These are phyloP conservation scores for Sclerodermus sp. DNA, from an alignment of 2,888 invertebrate genomes.

Conservation along the genomic window DNA sequence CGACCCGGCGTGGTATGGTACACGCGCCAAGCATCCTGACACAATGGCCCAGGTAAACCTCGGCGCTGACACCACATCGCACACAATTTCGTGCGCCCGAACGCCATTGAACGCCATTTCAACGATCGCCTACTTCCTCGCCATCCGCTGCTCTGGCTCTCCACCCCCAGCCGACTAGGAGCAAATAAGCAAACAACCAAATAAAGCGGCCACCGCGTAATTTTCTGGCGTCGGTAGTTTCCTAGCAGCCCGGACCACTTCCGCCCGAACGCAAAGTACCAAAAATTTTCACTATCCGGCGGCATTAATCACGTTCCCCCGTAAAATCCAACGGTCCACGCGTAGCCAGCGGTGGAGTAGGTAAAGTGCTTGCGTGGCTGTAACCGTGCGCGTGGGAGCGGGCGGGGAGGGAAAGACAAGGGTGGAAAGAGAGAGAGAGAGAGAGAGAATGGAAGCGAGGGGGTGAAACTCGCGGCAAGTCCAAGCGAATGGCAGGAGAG, in stretches of 20 bases:
- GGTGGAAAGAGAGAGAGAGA: neutral
- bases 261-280: too few relatives aligned
- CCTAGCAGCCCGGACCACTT: too few relatives aligned
- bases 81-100: conserved; percentile 31
- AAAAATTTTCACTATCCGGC: too few relatives aligned
- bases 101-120: neutral
- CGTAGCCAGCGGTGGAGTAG: too few relatives aligned
- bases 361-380: too few relatives aligned
- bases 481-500: conserved; percentile 16
- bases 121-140: neutral
- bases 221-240: too few relatives aligned
- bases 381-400: too few relatives aligned
- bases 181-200: too few relatives aligned
- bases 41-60: conserved; percentile 33
- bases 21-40: conserved; percentile 27
- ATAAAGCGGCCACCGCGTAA: too few relatives aligned
- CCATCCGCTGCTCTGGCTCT: neutral
- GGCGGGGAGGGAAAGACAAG: neutral
- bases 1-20: conserved; percentile 19
- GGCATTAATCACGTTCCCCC: too few relatives aligned
- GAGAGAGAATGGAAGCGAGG: neutral
- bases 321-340: too few relatives aligned
- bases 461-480: conserved; percentile 2
- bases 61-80: conserved; percentile 34
- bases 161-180: too few relatives aligned